Evolutionary conservation across 2,113 vertebrate genomes (phyloP).

Genomic region (Cebidichthys violaceus): DNA sequence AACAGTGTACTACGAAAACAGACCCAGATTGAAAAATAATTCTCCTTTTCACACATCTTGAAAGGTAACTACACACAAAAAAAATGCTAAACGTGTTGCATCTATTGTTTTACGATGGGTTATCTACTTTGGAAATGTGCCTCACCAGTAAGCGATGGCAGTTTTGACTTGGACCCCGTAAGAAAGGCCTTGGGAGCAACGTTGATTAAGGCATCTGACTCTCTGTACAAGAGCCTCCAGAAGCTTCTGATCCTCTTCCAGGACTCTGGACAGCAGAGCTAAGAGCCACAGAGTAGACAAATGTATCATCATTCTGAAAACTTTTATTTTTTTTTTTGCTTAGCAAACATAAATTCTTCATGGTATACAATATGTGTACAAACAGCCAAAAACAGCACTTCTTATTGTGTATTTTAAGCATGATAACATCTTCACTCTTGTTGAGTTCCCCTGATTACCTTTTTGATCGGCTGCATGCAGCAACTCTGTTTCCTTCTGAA

Average conservation of each 20-base stretch:
- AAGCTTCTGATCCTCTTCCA: slow-evolving; percentile 78
- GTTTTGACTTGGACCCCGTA: slow-evolving; percentile 76
- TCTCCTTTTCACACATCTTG: background rate
- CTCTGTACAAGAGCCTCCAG: slow-evolving; percentile 76
- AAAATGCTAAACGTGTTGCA: background rate
- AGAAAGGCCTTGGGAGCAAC: slow-evolving; percentile 73
- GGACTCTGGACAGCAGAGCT: slow-evolving; percentile 79
- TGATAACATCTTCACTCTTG: background rate
- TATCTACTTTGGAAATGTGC: background rate
- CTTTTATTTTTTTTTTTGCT: too few relatives aligned
- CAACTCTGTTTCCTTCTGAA: slow-evolving; percentile 62
- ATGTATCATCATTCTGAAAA: background rate
- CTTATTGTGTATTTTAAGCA: background rate
- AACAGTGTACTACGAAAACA: background rate
- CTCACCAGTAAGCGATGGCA: slow-evolving; percentile 85
- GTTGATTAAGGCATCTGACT: slow-evolving; percentile 69
- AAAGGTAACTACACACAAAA: background rate
- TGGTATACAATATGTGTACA: background rate
- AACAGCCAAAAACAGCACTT: background rate
- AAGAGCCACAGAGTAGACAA: slow-evolving; percentile 1
- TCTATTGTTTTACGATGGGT: background rate
- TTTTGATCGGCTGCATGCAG: slow-evolving; percentile 77
- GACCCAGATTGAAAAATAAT: background rate
- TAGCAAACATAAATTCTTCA: background rate
- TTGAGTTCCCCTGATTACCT: slow-evolving; percentile 66